These are phyloP conservation scores for Danaus chrysippus DNA, from an alignment of 2,888 invertebrate species.

Conservation along the genomic window DNA sequence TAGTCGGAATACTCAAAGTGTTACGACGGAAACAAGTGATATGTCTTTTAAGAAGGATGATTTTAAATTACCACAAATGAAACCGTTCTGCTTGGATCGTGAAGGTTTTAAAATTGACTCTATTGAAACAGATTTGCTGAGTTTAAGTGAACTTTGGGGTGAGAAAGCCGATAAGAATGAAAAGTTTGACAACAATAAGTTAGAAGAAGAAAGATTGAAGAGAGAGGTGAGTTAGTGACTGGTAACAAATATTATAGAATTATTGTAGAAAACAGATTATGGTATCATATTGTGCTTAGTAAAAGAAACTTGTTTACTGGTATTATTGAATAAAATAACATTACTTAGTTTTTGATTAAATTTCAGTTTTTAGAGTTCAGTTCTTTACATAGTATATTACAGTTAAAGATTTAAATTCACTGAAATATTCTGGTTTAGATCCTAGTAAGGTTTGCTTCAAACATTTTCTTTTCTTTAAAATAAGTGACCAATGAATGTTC, in stretches of 20 bases:
- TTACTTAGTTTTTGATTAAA: too few relatives aligned
- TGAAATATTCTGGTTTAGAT: too few relatives aligned
- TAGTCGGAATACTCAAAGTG: conserved; percentile 45
- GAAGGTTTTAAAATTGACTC: conserved; percentile 53
- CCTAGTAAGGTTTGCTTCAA: too few relatives aligned
- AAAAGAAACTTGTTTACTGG: too few relatives aligned
- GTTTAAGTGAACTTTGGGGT: conserved; percentile 84
- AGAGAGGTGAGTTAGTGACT: conserved; percentile 80
- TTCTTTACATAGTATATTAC: too few relatives aligned
- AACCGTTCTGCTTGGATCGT: conserved; percentile 51
- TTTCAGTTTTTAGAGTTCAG: too few relatives aligned
- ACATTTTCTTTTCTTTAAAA: too few relatives aligned
- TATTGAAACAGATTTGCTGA: conserved; percentile 68
- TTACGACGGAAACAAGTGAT: conserved; percentile 46
- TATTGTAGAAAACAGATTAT: not conserved
- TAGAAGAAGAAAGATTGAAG: conserved; percentile 87
- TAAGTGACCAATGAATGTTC: too few relatives aligned
- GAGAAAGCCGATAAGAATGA: conserved; percentile 61
- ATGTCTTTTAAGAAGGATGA: conserved; percentile 52
- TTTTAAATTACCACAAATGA: conserved; percentile 68
- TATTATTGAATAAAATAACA: too few relatives aligned
- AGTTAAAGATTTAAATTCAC: too few relatives aligned
- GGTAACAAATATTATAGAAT: not conserved
- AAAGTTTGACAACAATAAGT: conserved; percentile 60
- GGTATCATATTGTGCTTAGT: too few relatives aligned